Base-by-base conservation (phyloP, 2,113 vertebrate genomes). In the Numida meleagris region DNA sequence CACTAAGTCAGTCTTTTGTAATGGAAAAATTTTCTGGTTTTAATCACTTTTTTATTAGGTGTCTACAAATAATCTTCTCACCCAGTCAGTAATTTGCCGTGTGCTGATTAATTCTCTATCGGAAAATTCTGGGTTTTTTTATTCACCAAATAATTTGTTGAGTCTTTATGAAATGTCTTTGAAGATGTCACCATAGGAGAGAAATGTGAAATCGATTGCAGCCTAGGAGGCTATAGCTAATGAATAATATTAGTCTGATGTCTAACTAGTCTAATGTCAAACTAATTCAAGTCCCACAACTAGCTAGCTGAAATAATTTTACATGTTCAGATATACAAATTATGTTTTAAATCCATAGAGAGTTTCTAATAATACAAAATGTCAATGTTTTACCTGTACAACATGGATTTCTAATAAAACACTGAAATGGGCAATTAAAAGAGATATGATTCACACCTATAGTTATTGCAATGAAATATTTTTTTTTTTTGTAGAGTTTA, bases 241-340 rank as follows among this genome's bases (percentile, higher is more conserved):
- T 96, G 89, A 93, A 94, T 92, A 92, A 85, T 92, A 85, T 63
- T 82, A 79, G 57, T 48, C 81, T 90, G 74, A 96, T 95, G n/a
- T n/a, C n/a, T n/a, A n/a, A n/a, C n/a, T n/a, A n/a, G n/a, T n/a
- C n/a, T 94, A 92, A 92, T 89, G 81, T 82, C 55, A 89, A 82
- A 94, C 40, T 91, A 82, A 92, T 85, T 87, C 84, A 82, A 77
- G 55, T 53, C 36, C 58, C 82, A 33, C 71, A 91, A 82, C 74
- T 85, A 94, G 48, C n/a, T 87, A 79, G 33, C 62, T 85, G 79
- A 71, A 96, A 78, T 84, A 48, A 80, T 80, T 95, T 91, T 62
- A 62, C 24, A 91, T 80, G 14, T 94, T 88, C 31, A 66, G 67
- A 50, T 91, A 55, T 91, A 89, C n/a, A 91, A 87, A 94, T 88